These are phyloP conservation scores for Lepidurus apus DNA, from an alignment of 1,140 invertebrate species.

Conservation along the genomic window DNA sequence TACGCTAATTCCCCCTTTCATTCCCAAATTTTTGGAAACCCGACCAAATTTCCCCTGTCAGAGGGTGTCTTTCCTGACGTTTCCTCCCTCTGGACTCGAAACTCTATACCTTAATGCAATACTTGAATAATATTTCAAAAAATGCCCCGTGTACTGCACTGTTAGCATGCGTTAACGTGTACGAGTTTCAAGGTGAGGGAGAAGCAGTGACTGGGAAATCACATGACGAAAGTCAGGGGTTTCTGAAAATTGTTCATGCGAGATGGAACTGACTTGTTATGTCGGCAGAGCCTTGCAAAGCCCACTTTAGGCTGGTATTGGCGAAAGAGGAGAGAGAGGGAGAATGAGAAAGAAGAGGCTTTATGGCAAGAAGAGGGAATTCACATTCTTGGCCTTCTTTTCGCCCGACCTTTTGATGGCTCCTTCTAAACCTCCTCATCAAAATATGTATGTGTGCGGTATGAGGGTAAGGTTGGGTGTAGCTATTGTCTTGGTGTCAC, in stretches of 20 bases:
- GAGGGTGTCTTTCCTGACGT: no score
- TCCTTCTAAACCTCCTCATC: slow-evolving; percentile 3
- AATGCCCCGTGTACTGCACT: no score
- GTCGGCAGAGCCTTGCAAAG: not conserved
- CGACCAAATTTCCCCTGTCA: no score
- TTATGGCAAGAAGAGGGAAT: not conserved
- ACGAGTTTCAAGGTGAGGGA: not conserved
- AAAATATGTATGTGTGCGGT: slow-evolving; percentile 22
- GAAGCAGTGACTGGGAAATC: no score
- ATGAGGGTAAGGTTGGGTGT: not conserved
- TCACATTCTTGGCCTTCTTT: slow-evolving; percentile 11
- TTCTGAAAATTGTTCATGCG: not conserved
- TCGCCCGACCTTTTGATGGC: not conserved
- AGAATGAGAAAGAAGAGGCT: not conserved
- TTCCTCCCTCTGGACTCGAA: no score
- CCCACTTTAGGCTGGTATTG: not conserved
- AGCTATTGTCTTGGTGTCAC: slow-evolving; percentile 16
- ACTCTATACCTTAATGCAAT: no score
- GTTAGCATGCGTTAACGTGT: not conserved
- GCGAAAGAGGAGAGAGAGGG: not conserved
- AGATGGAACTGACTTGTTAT: slow-evolving; percentile 2
- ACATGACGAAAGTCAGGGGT: not conserved
- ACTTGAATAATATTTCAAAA: no score
- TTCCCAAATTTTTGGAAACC: no score
- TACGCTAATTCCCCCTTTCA: no score